Percentiles rank a stretch among this genome's conserved stretches.
These are phyloP conservation scores for Clangula hyemalis DNA, from an alignment of 2,797 vertebrate genomes.

Conservation along the genomic window DNA sequence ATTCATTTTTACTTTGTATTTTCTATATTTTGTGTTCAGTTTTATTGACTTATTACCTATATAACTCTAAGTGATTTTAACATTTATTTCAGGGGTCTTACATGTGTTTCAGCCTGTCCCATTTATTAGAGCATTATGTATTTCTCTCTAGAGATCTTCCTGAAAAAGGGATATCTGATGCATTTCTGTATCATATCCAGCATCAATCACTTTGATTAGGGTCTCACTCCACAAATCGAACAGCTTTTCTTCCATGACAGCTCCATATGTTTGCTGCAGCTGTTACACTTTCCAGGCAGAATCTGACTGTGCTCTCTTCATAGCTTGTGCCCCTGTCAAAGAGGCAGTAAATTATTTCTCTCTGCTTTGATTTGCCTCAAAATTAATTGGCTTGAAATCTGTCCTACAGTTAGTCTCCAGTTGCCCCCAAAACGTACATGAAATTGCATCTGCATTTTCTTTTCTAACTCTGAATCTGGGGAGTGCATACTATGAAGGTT, in stretches of 20 bases:
- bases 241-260: slow-evolving; percentile 78
- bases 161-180: slow-evolving; percentile 65
- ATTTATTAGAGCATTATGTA: slow-evolving; percentile 74
- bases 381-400: slow-evolving; percentile 51
- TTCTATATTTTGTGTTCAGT: slow-evolving; percentile 36
- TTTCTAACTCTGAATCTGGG: slow-evolving; percentile 48
- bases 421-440: background rate
- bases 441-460: slow-evolving; percentile 40
- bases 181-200: slow-evolving; percentile 73
- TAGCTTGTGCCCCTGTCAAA: slow-evolving; percentile 72
- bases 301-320: slow-evolving; percentile 37
- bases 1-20: background rate
- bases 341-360: slow-evolving; percentile 58
- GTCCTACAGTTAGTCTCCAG: background rate
- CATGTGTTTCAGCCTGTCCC: slow-evolving; percentile 58
- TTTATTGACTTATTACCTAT: slow-evolving; percentile 49
- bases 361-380: slow-evolving; percentile 62
- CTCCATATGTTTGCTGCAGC: slow-evolving; percentile 84
- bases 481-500: slow-evolving; percentile 39
- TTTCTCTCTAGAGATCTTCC: slow-evolving; percentile 58
- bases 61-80: slow-evolving; percentile 63
- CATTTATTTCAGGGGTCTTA: slow-evolving; percentile 63
- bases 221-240: slow-evolving; percentile 74
- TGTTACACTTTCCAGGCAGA: slow-evolving; percentile 77
- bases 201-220: slow-evolving; percentile 84